These are phyloP conservation scores for Carcharodon carcharias DNA, from an alignment of 2,797 vertebrate genomes.

Conservation along the genomic window DNA sequence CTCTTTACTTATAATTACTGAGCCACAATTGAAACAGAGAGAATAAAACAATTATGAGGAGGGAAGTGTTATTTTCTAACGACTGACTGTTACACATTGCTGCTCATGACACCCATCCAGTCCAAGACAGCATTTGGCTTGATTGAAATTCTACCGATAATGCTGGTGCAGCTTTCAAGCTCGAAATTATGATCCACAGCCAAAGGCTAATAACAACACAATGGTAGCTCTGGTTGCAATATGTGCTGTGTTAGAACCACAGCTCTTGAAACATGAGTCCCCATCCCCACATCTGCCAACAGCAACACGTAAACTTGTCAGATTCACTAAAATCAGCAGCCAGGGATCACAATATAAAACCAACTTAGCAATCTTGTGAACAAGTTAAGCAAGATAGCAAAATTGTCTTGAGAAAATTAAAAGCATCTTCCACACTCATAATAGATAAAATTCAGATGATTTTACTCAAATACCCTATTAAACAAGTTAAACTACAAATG, in stretches of 20 bases:
- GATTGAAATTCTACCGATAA: not conserved
- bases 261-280: not conserved
- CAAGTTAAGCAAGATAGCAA: not conserved
- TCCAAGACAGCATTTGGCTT: not conserved
- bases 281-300: not conserved
- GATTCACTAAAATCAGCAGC: not conserved
- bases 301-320: not conserved
- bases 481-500: not conserved
- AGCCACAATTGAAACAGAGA: not conserved
- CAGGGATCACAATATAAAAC: not conserved
- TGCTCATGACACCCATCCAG: not conserved
- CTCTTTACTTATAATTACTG: too few relatives aligned
- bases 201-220: not conserved
- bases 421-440: not conserved
- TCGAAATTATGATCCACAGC: not conserved
- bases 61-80: not conserved
- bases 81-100: not conserved
- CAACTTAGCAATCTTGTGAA: not conserved
- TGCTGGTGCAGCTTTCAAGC: not conserved
- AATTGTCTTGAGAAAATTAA: not conserved
- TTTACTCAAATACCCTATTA: not conserved
- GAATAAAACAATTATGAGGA: too few relatives aligned
- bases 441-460: not conserved
- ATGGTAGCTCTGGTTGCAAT: not conserved
- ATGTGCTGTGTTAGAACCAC: not conserved